Percentiles rank a stretch among this genome's conserved stretches.
phyloP scores from a whole-genome alignment of 2,113 vertebrate species.

The Columba livia region DNA sequence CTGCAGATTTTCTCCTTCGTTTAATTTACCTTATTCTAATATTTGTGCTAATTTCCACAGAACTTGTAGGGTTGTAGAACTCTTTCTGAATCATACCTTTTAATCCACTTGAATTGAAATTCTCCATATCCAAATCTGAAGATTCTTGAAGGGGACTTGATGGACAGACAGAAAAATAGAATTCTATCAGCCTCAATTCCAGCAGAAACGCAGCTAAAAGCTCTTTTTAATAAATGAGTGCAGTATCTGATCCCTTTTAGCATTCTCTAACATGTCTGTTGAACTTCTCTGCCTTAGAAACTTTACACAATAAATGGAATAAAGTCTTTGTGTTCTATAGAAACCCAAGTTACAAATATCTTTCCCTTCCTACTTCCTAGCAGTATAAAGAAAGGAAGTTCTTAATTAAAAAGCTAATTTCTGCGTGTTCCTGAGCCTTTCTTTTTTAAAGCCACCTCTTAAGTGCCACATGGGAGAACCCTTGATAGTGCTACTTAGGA shows the following conservation, averaged over 20 bases:
- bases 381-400: constrained; percentile 52
- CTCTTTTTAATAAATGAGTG: neutral
- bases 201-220: neutral
- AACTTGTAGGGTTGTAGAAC: neutral
- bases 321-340: constrained; percentile 8
- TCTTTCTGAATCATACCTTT: neutral
- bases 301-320: neutral
- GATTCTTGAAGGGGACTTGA: neutral
- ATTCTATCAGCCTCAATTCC: neutral
- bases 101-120: neutral
- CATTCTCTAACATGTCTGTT: neutral
- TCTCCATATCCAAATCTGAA: neutral
- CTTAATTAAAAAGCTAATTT: constrained; percentile 17
- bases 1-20: neutral
- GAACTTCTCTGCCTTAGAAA: neutral
- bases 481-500: neutral
- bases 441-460: constrained; percentile 8
- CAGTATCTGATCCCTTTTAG: neutral
- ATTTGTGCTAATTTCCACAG: neutral
- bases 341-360: neutral
- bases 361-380: constrained; percentile 48
- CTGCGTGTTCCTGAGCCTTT: constrained; percentile 2
- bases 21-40: neutral
- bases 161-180: neutral
- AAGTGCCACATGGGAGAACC: neutral